phyloP scores from a whole-genome alignment of 2,113 vertebrate genomes.

The Erinaceus europaeus region DNA sequence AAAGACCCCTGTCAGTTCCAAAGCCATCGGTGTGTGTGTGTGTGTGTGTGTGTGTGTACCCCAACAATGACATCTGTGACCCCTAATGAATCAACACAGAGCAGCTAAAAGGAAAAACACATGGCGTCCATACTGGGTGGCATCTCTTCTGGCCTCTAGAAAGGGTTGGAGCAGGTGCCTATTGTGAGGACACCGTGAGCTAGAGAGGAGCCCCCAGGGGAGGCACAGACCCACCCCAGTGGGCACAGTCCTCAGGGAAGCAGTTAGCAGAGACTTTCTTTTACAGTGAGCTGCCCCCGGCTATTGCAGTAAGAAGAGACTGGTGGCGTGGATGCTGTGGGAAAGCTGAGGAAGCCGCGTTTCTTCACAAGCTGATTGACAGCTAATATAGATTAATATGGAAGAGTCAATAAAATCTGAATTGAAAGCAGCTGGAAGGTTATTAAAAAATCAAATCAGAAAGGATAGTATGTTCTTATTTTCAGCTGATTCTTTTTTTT shows the following conservation, averaged over 20 bases:
- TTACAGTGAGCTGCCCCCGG: neutral
- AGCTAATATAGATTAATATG: slow-evolving; percentile 53
- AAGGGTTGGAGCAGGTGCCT: neutral
- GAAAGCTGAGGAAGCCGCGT: slow-evolving; percentile 14
- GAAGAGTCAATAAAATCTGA: slow-evolving; percentile 53
- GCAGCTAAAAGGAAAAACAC: slow-evolving; percentile 11
- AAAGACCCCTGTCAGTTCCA: slow-evolving; percentile 38
- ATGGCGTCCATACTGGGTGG: neutral
- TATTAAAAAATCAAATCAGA: slow-evolving; percentile 65
- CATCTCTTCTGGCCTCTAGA: neutral
- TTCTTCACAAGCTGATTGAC: slow-evolving; percentile 55
- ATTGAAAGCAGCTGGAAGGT: slow-evolving; percentile 70
- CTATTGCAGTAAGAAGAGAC: neutral
- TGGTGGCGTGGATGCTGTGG: neutral
- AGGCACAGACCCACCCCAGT: neutral
- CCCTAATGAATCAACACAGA: slow-evolving; percentile 31
- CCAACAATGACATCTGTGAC: slow-evolving; percentile 10
- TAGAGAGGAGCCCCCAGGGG: neutral
- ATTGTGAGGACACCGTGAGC: neutral
- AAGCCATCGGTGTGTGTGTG: neutral
- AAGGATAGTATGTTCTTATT: neutral
- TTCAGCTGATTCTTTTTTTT: slow-evolving; percentile 19
- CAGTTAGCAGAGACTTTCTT: neutral
- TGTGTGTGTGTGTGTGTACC: too few species aligned
- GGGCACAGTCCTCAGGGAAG: too few species aligned